Evolutionary conservation across 2,113 vertebrate species (phyloP).

Genomic region (Semnornis frantzii): DNA sequence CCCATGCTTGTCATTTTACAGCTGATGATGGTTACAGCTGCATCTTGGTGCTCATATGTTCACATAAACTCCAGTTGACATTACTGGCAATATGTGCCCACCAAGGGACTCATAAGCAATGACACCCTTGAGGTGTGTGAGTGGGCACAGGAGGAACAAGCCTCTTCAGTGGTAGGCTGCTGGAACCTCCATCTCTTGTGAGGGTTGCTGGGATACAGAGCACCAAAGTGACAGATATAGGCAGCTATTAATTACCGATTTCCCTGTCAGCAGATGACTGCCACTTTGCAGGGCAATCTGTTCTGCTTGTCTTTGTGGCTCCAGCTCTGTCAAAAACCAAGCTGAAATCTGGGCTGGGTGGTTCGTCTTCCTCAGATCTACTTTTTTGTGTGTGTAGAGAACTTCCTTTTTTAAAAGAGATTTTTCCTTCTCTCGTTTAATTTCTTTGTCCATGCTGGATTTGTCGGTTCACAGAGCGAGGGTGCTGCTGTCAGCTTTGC

Average conservation of each 20-base stretch:
- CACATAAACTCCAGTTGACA: not conserved
- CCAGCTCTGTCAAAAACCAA: not conserved
- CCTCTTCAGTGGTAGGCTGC: not conserved
- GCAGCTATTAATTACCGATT: not conserved
- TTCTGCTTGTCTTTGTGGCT: not conserved
- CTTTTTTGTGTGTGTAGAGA: not conserved
- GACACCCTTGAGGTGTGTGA: fast-evolving
- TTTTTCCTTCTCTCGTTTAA: not conserved
- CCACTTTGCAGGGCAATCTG: not conserved
- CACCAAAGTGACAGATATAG: not conserved
- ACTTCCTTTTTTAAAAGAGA: not conserved
- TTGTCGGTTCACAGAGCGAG: not conserved
- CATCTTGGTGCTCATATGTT: not conserved
- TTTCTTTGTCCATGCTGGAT: not conserved
- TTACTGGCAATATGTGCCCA: not conserved
- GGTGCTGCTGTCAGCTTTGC: not conserved
- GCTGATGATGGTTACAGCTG: not conserved
- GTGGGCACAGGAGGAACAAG: not conserved
- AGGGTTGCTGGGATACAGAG: not conserved
- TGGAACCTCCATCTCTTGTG: not conserved
- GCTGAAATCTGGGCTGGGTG: not conserved
- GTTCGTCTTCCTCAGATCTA: not conserved
- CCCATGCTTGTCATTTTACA: not conserved
- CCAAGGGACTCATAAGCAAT: fast-evolving
- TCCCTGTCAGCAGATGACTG: not conserved